phyloP scores from a whole-genome alignment of 2,888 invertebrate genomes.

The Stenodera caucasica region DNA sequence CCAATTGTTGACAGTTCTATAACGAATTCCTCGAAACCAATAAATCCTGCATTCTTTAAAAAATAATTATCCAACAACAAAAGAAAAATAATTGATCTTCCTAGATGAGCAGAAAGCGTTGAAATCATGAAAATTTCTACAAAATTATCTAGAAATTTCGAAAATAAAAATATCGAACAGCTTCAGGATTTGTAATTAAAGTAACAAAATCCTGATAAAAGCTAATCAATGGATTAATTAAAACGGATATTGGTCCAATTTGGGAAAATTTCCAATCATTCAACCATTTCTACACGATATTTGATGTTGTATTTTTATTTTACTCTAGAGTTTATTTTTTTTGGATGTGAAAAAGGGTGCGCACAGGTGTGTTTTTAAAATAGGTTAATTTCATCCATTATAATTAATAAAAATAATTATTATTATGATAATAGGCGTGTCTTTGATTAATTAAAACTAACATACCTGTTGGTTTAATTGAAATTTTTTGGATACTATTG shows the following conservation, averaged over 20 bases:
- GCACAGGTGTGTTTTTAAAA: too few relatives aligned
- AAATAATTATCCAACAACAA: not conserved
- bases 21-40: not conserved
- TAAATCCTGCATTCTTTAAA: too few relatives aligned
- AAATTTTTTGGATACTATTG: not conserved
- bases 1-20: slow-evolving; percentile 1
- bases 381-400: too few relatives aligned
- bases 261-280: not conserved
- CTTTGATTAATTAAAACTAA: too few relatives aligned
- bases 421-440: too few relatives aligned
- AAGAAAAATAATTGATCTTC: not conserved
- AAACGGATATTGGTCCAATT: slow-evolving; percentile 14
- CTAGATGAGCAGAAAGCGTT: slow-evolving; percentile 1
- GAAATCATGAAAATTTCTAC: not conserved
- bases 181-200: not conserved
- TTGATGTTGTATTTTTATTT: too few relatives aligned
- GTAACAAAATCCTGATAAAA: not conserved
- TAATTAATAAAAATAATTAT: too few relatives aligned
- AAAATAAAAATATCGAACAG: not conserved
- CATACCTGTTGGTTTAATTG: not conserved
- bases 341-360: too few relatives aligned
- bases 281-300: too few relatives aligned
- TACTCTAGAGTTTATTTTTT: too few relatives aligned
- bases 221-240: slow-evolving; percentile 14
- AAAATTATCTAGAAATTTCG: not conserved